phyloP scores from a whole-genome alignment of 2,888 invertebrate genomes.

The Andrena chrysosceles region DNA sequence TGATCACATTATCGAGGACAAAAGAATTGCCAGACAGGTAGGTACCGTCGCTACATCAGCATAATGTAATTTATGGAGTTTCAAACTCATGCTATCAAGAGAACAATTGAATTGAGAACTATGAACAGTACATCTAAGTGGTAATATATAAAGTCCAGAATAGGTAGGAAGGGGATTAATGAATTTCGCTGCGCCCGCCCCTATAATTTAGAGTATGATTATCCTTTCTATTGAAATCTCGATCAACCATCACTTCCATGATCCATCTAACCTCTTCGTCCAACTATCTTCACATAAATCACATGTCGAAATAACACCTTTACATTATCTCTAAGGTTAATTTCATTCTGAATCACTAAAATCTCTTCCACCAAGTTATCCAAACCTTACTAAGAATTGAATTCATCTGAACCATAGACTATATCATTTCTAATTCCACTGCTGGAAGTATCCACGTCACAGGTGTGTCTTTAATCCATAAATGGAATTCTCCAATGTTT shows the following conservation, averaged over 20 bases:
- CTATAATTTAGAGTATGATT: background rate
- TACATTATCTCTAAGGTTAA: background rate
- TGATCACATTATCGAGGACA: background rate
- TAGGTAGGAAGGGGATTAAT: slow-evolving; percentile 8
- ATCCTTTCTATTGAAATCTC: slow-evolving; percentile 8
- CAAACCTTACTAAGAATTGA: too few relatives aligned
- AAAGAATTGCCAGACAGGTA: slow-evolving; percentile 2
- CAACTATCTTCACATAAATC: background rate
- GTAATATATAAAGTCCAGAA: background rate
- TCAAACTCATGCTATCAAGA: background rate
- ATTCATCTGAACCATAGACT: too few relatives aligned
- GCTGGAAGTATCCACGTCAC: too few relatives aligned
- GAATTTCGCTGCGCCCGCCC: background rate
- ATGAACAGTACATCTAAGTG: background rate
- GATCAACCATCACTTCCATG: slow-evolving; percentile 2
- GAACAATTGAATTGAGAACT: background rate
- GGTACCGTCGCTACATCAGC: background rate
- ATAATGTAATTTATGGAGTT: background rate
- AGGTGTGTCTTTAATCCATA: too few relatives aligned
- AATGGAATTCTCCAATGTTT: too few relatives aligned
- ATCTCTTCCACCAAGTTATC: too few relatives aligned
- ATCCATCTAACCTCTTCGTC: background rate
- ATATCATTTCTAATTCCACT: too few relatives aligned
- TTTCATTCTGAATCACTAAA: background rate
- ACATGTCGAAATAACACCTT: background rate